Conservation (phyloP, 1,140 invertebrate species). For the Muscidifurax raptorellus region DNA sequence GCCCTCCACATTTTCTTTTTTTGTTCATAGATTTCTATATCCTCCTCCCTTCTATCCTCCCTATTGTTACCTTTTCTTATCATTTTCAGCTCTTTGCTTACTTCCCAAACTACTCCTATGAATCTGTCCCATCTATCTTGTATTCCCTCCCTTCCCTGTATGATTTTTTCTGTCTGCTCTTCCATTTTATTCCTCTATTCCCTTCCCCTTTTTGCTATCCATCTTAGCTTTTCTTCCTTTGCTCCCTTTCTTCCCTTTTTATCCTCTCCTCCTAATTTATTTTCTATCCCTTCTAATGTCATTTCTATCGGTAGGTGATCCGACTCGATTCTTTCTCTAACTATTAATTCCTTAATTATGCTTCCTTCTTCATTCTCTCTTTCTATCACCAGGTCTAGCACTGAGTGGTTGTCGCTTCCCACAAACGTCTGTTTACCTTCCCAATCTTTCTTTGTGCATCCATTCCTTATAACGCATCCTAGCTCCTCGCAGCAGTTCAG, state of each 20-base stretch:
- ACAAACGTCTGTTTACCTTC: conserved; percentile 45
- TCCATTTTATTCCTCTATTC: not conserved
- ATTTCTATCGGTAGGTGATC: not conserved
- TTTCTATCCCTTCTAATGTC: not conserved
- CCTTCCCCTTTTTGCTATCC: not conserved
- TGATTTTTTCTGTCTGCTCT: not conserved
- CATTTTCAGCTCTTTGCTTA: not conserved
- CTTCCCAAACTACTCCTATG: not conserved
- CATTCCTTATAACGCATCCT: too few species aligned
- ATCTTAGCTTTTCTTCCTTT: not conserved
- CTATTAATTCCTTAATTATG: too few species aligned
- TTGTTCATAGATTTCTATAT: not conserved
- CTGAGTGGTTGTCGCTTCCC: conserved; percentile 27
- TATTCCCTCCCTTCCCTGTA: not conserved
- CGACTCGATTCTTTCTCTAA: too few species aligned
- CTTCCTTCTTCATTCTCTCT: not conserved
- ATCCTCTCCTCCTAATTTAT: not conserved
- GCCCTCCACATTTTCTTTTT: not conserved
- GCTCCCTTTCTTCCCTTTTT: too few species aligned
- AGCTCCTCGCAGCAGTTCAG: too few species aligned
- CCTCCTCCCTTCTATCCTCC: too few species aligned
- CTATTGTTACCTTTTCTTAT: too few species aligned
- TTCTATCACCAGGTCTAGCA: conserved; percentile 39
- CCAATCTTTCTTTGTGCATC: conserved; percentile 45
- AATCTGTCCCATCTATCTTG: not conserved